Conservation (phyloP, 2,797 vertebrate species). For the Sorex maritimensis region DNA sequence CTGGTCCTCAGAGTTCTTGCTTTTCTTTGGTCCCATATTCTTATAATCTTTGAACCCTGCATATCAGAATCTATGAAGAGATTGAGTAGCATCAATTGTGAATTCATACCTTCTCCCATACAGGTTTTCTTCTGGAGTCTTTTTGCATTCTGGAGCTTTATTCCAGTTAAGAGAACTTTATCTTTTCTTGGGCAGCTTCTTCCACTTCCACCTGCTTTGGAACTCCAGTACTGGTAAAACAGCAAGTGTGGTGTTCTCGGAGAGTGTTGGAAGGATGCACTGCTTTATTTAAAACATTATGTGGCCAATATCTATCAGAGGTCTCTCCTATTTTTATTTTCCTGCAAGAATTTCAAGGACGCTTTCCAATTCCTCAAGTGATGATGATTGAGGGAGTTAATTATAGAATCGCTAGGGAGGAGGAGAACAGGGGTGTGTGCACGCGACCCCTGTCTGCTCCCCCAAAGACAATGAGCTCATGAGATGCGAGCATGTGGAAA, state of each 20-base stretch:
- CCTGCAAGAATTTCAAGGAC: conserved; percentile 11
- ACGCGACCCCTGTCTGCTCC: too few species aligned
- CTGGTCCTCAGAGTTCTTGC: conserved; percentile 55
- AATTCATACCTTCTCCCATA: conserved; percentile 61
- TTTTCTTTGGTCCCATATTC: conserved; percentile 49
- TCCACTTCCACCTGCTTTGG: not conserved
- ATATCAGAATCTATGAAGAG: conserved; percentile 51
- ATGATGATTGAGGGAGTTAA: not conserved
- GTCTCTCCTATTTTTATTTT: conserved; percentile 20
- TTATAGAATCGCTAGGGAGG: not conserved
- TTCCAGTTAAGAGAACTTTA: conserved; percentile 33
- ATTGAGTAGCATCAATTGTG: conserved; percentile 35
- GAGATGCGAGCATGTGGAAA: not conserved
- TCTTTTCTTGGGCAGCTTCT: conserved; percentile 47
- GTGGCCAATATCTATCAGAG: not conserved
- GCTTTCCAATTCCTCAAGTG: conserved; percentile 23
- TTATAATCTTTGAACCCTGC: not conserved
- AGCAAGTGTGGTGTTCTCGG: not conserved
- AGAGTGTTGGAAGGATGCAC: not conserved
- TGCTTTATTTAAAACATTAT: conserved; percentile 51
- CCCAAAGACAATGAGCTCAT: not conserved
- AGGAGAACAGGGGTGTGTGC: not conserved
- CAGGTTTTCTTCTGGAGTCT: conserved; percentile 50
- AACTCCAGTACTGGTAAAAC: not conserved
- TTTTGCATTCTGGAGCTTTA: conserved; percentile 56